Percentiles rank a stretch among this genome's conserved stretches.
Conservation (phyloP, 2,113 vertebrate species). For the Coturnix japonica region DNA sequence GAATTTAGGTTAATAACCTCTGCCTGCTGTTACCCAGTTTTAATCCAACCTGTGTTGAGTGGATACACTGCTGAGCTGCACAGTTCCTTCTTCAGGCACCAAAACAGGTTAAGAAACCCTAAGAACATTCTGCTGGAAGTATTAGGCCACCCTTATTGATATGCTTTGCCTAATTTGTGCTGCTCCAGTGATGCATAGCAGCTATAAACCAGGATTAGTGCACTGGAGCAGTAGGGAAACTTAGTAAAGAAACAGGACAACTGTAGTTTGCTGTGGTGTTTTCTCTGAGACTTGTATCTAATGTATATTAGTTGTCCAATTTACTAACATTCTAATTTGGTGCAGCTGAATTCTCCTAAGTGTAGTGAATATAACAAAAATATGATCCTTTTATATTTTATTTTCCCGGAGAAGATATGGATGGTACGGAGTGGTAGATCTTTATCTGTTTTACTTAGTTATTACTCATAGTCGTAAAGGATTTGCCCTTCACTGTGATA, state of each 20-base stretch:
- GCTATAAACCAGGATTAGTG: conserved; percentile 32
- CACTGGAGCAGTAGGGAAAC: neutral
- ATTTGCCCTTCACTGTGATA: neutral
- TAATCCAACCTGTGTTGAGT: neutral
- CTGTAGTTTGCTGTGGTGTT: neutral
- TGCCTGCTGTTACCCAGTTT: conserved; percentile 40
- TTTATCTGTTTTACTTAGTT: conserved; percentile 3
- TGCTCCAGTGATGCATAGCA: conserved; percentile 8
- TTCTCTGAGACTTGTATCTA: neutral
- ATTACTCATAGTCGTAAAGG: neutral
- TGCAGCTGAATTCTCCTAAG: neutral
- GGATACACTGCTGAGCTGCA: neutral
- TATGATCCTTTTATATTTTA: neutral
- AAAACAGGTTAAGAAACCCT: conserved; percentile 42
- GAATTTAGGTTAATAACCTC: conserved; percentile 40
- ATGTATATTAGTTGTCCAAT: neutral
- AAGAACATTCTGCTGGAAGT: neutral
- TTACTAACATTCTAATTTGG: neutral
- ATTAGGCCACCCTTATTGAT: neutral
- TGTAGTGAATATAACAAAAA: neutral
- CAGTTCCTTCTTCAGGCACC: neutral
- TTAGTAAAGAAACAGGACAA: neutral
- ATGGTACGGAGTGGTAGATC: neutral
- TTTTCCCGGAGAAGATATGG: neutral
- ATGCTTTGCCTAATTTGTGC: neutral